These are phyloP conservation scores for Callorhinus ursinus DNA, from an alignment of 2,113 vertebrate species.

Conservation along the genomic window DNA sequence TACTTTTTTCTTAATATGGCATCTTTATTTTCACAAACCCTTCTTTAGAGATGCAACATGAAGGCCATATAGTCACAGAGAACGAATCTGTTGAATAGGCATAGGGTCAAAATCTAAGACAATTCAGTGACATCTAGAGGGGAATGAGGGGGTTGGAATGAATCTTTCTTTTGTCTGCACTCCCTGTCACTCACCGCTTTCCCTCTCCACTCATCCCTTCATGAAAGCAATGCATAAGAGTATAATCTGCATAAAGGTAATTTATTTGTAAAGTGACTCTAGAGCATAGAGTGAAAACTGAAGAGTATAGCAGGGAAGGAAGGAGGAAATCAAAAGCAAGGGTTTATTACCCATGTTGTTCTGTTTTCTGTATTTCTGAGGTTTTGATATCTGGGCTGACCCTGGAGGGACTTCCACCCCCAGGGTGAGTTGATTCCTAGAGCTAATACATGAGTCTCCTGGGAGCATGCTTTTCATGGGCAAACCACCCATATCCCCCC, in stretches of 20 bases:
- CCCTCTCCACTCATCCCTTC: rapidly evolving
- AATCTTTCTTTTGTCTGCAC: not conserved
- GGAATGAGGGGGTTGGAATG: not conserved
- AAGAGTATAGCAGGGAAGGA: not conserved
- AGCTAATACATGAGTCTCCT: not conserved
- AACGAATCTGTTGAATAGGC: not conserved
- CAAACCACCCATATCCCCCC: not conserved
- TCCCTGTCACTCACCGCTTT: not conserved
- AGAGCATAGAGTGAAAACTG: not conserved
- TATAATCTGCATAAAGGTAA: not conserved
- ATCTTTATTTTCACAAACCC: not conserved
- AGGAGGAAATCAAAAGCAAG: not conserved
- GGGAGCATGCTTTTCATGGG: not conserved
- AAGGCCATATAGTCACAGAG: rapidly evolving
- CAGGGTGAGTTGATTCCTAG: not conserved
- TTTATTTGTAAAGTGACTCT: not conserved
- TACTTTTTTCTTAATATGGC: not conserved
- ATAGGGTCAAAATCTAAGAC: not conserved
- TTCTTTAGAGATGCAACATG: not conserved
- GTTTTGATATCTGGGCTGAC: not conserved
- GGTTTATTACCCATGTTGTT: not conserved
- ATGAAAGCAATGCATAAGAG: not conserved
- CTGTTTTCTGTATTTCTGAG: not conserved
- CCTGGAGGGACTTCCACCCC: not conserved
- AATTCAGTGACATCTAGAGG: not conserved